Evolutionary conservation across 1,140 invertebrate genomes (phyloP).

Genomic region (Drosophila orosa): DNA sequence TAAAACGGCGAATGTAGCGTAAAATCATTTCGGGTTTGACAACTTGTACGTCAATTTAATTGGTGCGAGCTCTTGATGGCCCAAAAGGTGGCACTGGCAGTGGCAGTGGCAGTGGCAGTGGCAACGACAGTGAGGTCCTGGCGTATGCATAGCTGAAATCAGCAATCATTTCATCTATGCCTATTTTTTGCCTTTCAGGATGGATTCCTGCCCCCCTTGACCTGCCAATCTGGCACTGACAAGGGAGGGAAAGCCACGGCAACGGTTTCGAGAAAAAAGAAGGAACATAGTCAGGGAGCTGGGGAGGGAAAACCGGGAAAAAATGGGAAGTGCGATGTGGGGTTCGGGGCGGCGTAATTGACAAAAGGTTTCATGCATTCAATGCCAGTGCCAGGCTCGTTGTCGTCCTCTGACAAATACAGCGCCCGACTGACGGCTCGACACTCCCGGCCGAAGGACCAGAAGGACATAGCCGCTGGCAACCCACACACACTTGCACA

Average conservation of each 20-base stretch:
- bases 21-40: conserved; percentile 76
- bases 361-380: conserved; percentile 81
- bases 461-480: conserved; percentile 42
- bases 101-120: conserved; percentile 18
- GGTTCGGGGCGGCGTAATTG: conserved; percentile 58
- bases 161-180: conserved; percentile 78
- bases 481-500: conserved; percentile 22
- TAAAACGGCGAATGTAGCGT: conserved; percentile 75
- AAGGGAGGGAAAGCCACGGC: conserved; percentile 25
- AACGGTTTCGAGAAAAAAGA: conserved; percentile 10
- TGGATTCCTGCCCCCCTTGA: conserved; percentile 13
- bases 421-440: conserved; percentile 61
- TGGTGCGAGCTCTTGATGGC: conserved; percentile 61
- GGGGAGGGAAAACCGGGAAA: conserved; percentile 27
- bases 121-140: conserved; percentile 12
- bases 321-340: conserved; percentile 12
- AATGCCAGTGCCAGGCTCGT: conserved; percentile 60
- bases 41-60: conserved; percentile 80
- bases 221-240: conserved; percentile 41
- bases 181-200: conserved; percentile 52
- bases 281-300: conserved; percentile 15
- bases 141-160: conserved; percentile 60
- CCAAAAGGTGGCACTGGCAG: conserved; percentile 19
- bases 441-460: conserved; percentile 23
- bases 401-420: conserved; percentile 63